Percentiles rank a stretch among this genome's conserved stretches.
phyloP scores from a whole-genome alignment of 2,113 vertebrate species.

The Buteo buteo region DNA sequence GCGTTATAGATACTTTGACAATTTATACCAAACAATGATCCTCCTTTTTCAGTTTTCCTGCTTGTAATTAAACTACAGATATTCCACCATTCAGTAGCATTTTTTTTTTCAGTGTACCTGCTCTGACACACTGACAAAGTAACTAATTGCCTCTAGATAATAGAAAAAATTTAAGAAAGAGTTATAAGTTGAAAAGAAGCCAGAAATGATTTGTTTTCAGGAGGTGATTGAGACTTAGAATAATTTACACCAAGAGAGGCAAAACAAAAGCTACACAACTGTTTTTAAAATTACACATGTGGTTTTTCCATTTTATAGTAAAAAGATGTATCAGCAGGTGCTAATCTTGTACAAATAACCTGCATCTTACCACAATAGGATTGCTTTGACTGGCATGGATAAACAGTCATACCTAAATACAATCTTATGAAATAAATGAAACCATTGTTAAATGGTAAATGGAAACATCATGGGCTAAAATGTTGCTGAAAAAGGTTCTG shows the following conservation, averaged over 20 bases:
- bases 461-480: background rate
- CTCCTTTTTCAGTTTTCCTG: background rate
- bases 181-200: background rate
- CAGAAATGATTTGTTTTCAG: background rate
- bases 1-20: background rate
- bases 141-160: background rate
- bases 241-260: background rate
- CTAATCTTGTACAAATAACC: constrained; percentile 23
- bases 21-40: background rate
- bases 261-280: background rate
- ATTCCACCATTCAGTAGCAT: background rate
- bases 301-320: background rate
- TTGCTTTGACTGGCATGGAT: constrained; percentile 20
- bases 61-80: background rate
- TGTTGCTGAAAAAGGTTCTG: background rate
- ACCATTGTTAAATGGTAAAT: background rate
- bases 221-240: background rate
- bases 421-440: constrained; percentile 16
- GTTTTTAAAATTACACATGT: background rate
- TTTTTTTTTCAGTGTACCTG: background rate
- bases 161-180: background rate
- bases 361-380: constrained; percentile 10
- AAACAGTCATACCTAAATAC: background rate
- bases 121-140: background rate
- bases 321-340: constrained; percentile 14